phyloP scores from a whole-genome alignment of 23 tunicate species.

The Trididemnum nubilum region DNA sequence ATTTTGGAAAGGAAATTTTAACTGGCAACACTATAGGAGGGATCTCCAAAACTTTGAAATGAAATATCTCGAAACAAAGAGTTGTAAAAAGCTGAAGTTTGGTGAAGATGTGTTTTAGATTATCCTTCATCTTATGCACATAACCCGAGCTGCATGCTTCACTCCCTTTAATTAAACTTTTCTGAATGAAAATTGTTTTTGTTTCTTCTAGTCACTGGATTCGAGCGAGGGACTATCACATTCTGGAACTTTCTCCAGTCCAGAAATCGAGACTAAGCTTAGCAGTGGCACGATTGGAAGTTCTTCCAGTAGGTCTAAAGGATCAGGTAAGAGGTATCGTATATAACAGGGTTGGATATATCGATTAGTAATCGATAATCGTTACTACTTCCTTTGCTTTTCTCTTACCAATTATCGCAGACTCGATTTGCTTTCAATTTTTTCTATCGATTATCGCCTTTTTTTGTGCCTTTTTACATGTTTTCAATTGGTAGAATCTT shows the following conservation, averaged over 20 bases:
- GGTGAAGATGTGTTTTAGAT: no score
- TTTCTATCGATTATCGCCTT: background rate
- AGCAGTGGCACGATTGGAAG: conserved; percentile 52
- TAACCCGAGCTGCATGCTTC: no score
- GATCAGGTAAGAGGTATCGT: conserved; percentile 85
- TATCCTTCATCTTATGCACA: no score
- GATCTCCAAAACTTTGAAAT: no score
- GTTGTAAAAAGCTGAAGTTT: no score
- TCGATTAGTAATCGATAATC: background rate
- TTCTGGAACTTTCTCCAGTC: conserved; percentile 63
- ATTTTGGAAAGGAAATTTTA: no score
- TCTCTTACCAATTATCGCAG: background rate
- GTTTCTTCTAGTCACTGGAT: conserved; percentile 70
- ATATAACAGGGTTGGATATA: background rate
- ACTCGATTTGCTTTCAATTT: background rate
- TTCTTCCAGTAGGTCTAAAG: conserved; percentile 52
- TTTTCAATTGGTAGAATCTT: background rate
- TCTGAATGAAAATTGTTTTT: background rate
- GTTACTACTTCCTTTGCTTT: background rate
- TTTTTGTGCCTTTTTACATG: background rate
- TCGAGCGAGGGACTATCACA: conserved; percentile 79
- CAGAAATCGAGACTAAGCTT: conserved; percentile 52
- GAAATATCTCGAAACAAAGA: no score
- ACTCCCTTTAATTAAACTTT: no score
- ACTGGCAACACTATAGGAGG: no score